A percentile compares a stretch with the other conserved stretches of the same genome.
Evolutionary conservation across 2,797 vertebrate species (phyloP).

Genomic region (Perodicticus potto): DNA sequence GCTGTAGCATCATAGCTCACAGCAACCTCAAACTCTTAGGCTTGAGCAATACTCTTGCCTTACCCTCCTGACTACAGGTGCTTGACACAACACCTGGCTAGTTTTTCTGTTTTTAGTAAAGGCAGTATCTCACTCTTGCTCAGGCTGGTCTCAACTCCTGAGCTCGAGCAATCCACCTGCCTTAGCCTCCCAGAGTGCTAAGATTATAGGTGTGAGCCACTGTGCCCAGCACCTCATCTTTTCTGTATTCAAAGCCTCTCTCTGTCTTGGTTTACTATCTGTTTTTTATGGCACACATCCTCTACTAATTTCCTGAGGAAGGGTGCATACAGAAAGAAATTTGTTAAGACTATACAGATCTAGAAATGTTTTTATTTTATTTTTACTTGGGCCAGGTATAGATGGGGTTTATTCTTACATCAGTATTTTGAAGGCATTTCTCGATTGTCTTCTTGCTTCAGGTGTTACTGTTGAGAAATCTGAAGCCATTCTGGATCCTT

Average conservation of each 20-base stretch:
- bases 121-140: too few relatives aligned
- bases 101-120: too few relatives aligned
- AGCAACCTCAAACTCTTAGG: too few relatives aligned
- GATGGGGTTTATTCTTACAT: not conserved
- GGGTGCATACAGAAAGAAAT: not conserved
- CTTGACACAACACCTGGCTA: too few relatives aligned
- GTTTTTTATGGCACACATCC: not conserved
- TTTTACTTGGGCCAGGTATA: not conserved
- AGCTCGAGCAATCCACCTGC: too few relatives aligned
- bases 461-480: not conserved
- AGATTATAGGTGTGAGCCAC: too few relatives aligned
- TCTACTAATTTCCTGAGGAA: slow-evolving; percentile 47
- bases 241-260: not conserved
- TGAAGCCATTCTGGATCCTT: slow-evolving; percentile 11
- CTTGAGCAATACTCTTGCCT: not conserved
- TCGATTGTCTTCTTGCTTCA: not conserved
- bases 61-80: too few relatives aligned
- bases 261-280: not conserved
- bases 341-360: not conserved
- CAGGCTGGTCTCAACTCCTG: too few relatives aligned
- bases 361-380: not conserved
- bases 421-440: not conserved
- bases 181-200: too few relatives aligned
- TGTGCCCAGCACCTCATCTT: not conserved
- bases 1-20: too few relatives aligned